Conservation (phyloP, 2,888 invertebrate species). For the Pherbina coryleti region DNA sequence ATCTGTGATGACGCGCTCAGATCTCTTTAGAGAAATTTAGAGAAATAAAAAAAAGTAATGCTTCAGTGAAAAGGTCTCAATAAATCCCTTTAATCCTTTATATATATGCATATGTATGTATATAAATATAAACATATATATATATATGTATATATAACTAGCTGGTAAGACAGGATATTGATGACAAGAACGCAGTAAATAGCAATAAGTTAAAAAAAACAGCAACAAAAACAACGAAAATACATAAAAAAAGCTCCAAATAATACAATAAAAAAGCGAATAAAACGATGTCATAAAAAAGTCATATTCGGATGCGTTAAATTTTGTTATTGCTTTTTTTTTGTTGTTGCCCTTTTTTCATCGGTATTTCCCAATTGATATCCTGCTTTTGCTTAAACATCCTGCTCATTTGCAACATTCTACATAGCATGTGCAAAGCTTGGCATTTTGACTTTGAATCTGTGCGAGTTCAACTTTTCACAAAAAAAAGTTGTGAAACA, state of each 20-base stretch:
- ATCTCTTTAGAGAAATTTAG: background rate
- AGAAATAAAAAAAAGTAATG: background rate
- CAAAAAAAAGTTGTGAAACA: no score
- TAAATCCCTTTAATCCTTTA: background rate
- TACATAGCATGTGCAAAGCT: no score
- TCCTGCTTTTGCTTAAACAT: background rate
- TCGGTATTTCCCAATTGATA: background rate
- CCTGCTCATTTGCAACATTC: no score
- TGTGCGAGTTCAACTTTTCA: no score
- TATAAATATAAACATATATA: background rate
- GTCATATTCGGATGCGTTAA: background rate
- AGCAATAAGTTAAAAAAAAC: background rate
- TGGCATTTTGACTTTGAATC: no score
- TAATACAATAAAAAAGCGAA: background rate
- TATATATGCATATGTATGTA: no score
- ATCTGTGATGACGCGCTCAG: background rate
- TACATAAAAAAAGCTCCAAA: background rate
- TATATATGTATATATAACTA: background rate
- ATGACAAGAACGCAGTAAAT: background rate
- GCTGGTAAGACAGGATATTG: background rate
- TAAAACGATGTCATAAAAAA: conserved; percentile 9
- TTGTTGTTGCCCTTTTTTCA: background rate
- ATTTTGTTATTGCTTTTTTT: background rate
- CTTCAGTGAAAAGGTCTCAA: background rate
- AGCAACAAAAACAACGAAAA: no score